Evolutionary conservation across 1,140 invertebrate species (phyloP).

Genomic region (Onthophagus taurus): DNA sequence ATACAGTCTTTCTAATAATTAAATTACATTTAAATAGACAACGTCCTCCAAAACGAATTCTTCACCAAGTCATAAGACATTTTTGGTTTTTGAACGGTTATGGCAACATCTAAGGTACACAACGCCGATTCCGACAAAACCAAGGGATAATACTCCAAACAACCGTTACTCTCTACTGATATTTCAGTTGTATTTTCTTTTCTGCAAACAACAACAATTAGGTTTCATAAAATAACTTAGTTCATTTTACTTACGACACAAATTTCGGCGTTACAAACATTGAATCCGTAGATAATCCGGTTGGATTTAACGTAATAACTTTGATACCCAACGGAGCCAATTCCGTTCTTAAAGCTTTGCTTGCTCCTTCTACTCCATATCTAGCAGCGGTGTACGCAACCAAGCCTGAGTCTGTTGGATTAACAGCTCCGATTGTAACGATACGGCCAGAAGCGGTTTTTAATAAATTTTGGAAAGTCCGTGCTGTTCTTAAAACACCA

Average conservation of each 20-base stretch:
- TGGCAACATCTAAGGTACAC: constrained; percentile 28
- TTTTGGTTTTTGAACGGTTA: constrained; percentile 29
- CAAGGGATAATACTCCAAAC: constrained; percentile 29
- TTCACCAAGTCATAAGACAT: constrained; percentile 24
- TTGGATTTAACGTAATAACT: constrained; percentile 66
- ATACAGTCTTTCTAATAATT: too few species aligned
- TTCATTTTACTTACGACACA: constrained; percentile 37
- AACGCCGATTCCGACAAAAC: constrained; percentile 26
- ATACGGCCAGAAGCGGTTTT: constrained; percentile 49
- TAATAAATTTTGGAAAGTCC: constrained; percentile 62
- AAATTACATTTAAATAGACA: too few species aligned
- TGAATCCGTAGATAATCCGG: constrained; percentile 53
- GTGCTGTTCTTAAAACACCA: constrained; percentile 60
- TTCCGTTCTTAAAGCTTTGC: constrained; percentile 56
- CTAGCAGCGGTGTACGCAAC: constrained; percentile 39
- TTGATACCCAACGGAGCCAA: constrained; percentile 57
- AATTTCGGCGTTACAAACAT: constrained; percentile 50
- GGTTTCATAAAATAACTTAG: background rate
- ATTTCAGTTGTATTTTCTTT: constrained; percentile 23
- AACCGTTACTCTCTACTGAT: constrained; percentile 25
- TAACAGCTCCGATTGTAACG: constrained; percentile 46
- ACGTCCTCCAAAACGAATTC: too few species aligned
- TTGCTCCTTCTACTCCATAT: constrained; percentile 62
- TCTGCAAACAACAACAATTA: constrained; percentile 18
- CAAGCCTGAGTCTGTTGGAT: constrained; percentile 26